Percentiles rank a stretch among this genome's conserved stretches.
Evolutionary conservation across 2,113 vertebrate species (phyloP).

Genomic region (Pseudorasbora parva): DNA sequence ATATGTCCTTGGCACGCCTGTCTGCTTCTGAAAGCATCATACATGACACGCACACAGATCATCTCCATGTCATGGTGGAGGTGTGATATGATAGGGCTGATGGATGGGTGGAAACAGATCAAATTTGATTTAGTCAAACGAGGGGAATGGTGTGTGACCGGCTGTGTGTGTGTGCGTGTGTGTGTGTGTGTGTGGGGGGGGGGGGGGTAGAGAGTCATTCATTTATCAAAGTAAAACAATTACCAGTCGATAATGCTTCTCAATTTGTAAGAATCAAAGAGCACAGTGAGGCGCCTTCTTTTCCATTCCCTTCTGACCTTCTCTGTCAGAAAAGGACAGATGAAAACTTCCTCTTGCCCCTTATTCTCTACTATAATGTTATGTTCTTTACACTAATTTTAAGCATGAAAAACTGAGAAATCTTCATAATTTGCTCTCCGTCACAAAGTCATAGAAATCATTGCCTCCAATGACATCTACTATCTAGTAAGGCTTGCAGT

Average conservation of each 20-base stretch:
- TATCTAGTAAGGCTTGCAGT: not conserved
- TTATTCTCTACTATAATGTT: not conserved
- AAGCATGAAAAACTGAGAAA: not conserved
- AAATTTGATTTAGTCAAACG: constrained; percentile 76
- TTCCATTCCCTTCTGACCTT: constrained; percentile 18
- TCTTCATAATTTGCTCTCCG: not conserved
- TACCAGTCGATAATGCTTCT: constrained; percentile 69
- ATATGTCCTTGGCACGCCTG: not conserved
- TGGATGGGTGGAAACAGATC: constrained; percentile 69
- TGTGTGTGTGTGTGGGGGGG: no score
- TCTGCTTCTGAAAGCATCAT: not conserved
- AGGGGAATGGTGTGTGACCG: constrained; percentile 44
- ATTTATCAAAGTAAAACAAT: constrained; percentile 74
- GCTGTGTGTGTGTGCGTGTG: no score
- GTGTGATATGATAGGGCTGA: constrained; percentile 70
- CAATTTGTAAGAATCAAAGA: constrained; percentile 74
- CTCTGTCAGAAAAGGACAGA: constrained; percentile 33
- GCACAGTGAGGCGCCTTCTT: constrained; percentile 37
- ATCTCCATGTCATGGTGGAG: constrained; percentile 55
- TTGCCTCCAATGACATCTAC: not conserved
- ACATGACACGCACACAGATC: constrained; percentile 1
- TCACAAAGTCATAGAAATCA: not conserved
- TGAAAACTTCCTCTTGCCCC: constrained; percentile 42
- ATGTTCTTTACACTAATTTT: not conserved
- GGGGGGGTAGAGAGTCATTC: constrained; percentile 46